Evolutionary conservation across 2,113 vertebrate genomes (phyloP).

Genomic region (Lycaon pictus): DNA sequence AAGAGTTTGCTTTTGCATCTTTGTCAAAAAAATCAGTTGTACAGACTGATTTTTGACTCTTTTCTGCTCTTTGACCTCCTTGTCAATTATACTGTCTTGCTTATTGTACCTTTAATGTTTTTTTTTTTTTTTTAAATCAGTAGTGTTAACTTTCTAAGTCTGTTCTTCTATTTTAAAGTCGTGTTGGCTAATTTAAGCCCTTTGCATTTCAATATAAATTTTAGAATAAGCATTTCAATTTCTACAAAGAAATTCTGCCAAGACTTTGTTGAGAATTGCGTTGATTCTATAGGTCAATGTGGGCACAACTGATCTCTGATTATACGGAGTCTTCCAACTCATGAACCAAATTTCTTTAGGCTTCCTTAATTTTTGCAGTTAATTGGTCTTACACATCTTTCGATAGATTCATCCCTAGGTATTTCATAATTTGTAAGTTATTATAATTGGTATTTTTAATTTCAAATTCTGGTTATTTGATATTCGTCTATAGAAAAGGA

Average conservation of each 20-base stretch:
- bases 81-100: neutral
- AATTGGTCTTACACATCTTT: neutral
- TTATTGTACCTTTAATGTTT: neutral
- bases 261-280: neutral
- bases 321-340: neutral
- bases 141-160: neutral
- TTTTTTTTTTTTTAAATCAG: neutral
- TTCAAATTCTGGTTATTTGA: neutral
- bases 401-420: neutral
- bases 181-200: neutral
- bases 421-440: constrained; percentile 19
- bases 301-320: neutral
- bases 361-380: neutral
- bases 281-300: neutral
- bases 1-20: neutral
- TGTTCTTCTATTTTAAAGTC: neutral
- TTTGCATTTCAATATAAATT: neutral
- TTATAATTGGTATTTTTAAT: neutral
- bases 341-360: neutral
- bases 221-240: neutral
- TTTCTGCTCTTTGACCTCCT: neutral
- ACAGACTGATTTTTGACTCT: neutral
- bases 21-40: neutral
- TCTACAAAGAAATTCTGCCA: neutral
- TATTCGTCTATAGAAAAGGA: neutral